Evolutionary conservation across 2,113 vertebrate genomes (phyloP).

Genomic region (Pholis gunnellus): DNA sequence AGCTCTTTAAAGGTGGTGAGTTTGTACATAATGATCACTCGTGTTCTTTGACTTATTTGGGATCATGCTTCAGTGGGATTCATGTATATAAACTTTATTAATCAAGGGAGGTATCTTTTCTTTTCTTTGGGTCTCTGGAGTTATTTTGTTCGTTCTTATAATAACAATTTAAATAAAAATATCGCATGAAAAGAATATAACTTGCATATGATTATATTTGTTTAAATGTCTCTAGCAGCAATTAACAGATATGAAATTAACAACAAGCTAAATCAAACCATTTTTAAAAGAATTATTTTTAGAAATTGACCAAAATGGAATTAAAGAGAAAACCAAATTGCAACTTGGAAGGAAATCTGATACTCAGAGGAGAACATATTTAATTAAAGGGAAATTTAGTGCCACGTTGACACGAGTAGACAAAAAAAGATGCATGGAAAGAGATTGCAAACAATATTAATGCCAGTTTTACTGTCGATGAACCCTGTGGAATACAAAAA

Average conservation of each 20-base stretch:
- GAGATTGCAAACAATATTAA: slow-evolving; percentile 68
- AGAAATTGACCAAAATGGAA: slow-evolving; percentile 34
- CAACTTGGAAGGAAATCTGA: slow-evolving; percentile 37
- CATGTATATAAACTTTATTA: background rate
- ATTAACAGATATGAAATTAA: slow-evolving; percentile 61
- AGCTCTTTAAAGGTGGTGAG: slow-evolving; percentile 6
- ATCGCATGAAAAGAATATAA: slow-evolving; percentile 6
- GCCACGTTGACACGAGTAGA: slow-evolving; percentile 50
- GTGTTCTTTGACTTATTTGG: background rate
- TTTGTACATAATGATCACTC: background rate
- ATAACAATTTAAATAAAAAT: too few relatives aligned
- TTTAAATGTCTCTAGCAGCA: slow-evolving; percentile 24
- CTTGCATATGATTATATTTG: background rate
- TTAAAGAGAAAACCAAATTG: slow-evolving; percentile 53
- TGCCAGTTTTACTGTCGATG: slow-evolving; percentile 60
- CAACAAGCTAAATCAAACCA: slow-evolving; percentile 33
- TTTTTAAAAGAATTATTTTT: slow-evolving; percentile 38
- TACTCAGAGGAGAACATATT: slow-evolving; percentile 43
- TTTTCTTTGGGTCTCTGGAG: background rate
- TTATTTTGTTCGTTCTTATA: slow-evolving; percentile 18
- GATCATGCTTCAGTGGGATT: slow-evolving; percentile 10
- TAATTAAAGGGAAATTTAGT: slow-evolving; percentile 47
- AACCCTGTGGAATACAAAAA: slow-evolving; percentile 66
- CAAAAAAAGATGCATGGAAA: slow-evolving; percentile 58
- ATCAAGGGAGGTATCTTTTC: background rate